Conservation (phyloP, 2,797 vertebrate genomes). For the Phataginus tetradactyla region DNA sequence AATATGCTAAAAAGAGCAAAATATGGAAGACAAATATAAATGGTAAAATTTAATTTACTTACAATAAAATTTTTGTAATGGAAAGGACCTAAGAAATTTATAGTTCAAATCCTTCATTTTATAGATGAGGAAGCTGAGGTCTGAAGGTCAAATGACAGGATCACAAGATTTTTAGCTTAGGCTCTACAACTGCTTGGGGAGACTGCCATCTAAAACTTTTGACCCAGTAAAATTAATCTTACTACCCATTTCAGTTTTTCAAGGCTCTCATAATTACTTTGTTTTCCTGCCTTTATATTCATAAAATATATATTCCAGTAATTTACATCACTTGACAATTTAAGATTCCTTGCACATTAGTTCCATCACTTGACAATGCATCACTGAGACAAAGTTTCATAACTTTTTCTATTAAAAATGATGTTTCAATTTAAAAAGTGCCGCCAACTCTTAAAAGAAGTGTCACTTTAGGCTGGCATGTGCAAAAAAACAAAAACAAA, state of each 20-base stretch:
- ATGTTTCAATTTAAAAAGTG: slow-evolving; percentile 58
- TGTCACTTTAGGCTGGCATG: slow-evolving; percentile 45
- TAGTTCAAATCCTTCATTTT: slow-evolving; percentile 4
- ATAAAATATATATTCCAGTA: slow-evolving; percentile 19
- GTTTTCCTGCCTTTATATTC: slow-evolving; percentile 28
- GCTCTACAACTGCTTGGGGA: not conserved
- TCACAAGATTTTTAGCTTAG: not conserved
- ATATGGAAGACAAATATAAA: slow-evolving; percentile 47
- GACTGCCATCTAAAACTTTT: not conserved
- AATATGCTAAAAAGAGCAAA: slow-evolving; percentile 44
- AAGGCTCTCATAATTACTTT: slow-evolving; percentile 14
- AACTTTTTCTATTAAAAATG: slow-evolving; percentile 63
- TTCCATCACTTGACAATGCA: slow-evolving; percentile 52
- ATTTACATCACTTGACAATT: slow-evolving; percentile 7
- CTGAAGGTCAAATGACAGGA: not conserved
- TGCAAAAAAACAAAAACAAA: not conserved
- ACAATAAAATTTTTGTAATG: slow-evolving; percentile 55
- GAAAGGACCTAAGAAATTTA: slow-evolving; percentile 12
- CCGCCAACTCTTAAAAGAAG: slow-evolving; percentile 64
- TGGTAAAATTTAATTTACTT: slow-evolving; percentile 57
- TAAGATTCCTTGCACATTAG: slow-evolving; percentile 22
- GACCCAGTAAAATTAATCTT: not conserved
- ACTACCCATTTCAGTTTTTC: slow-evolving; percentile 30
- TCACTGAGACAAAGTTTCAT: slow-evolving; percentile 44
- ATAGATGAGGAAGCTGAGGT: not conserved